Evolutionary conservation across 1,140 invertebrate species (phyloP).

Genomic region (Maniola jurtina): DNA sequence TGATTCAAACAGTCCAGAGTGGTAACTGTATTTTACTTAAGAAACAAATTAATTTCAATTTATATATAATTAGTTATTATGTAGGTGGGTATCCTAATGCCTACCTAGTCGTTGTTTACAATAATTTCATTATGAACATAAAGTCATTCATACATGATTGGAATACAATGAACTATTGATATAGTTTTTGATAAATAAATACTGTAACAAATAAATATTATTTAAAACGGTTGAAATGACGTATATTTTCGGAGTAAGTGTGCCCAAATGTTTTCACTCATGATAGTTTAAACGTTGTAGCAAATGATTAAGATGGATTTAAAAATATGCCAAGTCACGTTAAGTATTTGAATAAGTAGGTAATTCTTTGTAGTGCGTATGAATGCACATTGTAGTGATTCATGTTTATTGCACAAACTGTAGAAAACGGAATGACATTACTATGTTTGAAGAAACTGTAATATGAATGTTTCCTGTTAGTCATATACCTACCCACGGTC

Average conservation of each 20-base stretch:
- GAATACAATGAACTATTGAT: background rate
- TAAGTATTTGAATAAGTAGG: constrained; percentile 15
- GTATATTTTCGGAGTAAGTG: no score
- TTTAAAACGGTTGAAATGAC: no score
- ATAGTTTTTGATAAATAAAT: background rate
- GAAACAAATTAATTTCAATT: no score
- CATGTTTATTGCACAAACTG: constrained; percentile 28
- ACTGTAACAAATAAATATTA: no score
- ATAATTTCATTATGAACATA: background rate
- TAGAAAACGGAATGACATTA: constrained; percentile 25
- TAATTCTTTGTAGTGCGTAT: constrained; percentile 15
- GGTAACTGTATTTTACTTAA: no score
- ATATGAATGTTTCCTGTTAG: background rate
- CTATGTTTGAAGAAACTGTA: constrained; percentile 2
- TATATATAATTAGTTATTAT: background rate
- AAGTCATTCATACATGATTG: background rate
- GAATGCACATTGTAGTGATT: constrained; percentile 35
- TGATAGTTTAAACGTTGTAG: no score
- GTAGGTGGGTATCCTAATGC: background rate
- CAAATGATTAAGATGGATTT: no score
- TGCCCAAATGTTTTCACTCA: no score
- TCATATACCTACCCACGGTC: background rate
- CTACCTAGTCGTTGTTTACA: background rate
- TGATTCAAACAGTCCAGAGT: background rate
- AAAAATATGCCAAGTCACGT: constrained; percentile 27